A percentile compares a stretch with the other conserved stretches of the same genome.
Conservation (phyloP, 2,888 invertebrate genomes). For the Sarcophaga variegata region DNA sequence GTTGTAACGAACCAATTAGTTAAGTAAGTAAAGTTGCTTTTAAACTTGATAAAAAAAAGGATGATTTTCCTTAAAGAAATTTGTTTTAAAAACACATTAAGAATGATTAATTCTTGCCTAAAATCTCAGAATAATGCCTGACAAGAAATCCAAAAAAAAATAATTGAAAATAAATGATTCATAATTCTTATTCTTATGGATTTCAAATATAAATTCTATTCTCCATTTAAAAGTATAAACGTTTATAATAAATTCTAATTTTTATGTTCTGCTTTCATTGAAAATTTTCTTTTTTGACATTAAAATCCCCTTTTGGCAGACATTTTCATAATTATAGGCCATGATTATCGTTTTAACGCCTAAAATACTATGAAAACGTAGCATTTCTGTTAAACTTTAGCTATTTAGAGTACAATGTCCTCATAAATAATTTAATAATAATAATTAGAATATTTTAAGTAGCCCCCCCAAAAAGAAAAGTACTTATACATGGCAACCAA, state of each 20-base stretch:
- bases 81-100: too few relatives aligned
- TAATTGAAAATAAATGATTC: too few relatives aligned
- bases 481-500: too few relatives aligned
- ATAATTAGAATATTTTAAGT: background rate
- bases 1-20: too few relatives aligned
- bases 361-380: background rate
- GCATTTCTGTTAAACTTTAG: background rate
- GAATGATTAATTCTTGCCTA: too few relatives aligned
- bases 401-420: background rate
- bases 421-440: slow-evolving; percentile 49
- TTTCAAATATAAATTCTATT: too few relatives aligned
- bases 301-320: background rate
- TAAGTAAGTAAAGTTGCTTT: too few relatives aligned
- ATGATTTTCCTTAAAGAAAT: too few relatives aligned
- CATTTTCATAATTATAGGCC: background rate
- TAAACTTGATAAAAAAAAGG: too few relatives aligned
- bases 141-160: too few relatives aligned
- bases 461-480: background rate
- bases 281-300: background rate
- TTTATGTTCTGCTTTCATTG: background rate
- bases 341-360: background rate
- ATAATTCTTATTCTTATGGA: too few relatives aligned
- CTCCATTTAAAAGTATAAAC: background rate
- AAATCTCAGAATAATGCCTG: too few relatives aligned
- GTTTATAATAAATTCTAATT: background rate